Evolutionary conservation across 2,113 vertebrate genomes (phyloP), one percentile per base, ranked within the genome.

Genomic region (Camelus dromedarius): DNA sequence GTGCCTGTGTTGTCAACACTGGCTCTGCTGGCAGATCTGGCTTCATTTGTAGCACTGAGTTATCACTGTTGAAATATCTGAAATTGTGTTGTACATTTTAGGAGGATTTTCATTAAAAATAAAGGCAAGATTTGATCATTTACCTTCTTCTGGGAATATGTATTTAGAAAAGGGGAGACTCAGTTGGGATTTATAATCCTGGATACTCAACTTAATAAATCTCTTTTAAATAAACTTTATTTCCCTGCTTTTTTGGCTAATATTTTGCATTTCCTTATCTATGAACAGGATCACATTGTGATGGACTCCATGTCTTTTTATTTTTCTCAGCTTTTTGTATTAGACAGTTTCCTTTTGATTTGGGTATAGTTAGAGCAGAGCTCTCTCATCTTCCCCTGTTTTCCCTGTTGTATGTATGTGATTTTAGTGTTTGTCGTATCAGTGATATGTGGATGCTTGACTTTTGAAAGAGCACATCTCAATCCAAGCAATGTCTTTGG

Each of bases 401-500:
- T 88, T 79, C 46, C 76, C 8, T 58, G 0, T 16, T 62, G 58
- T 77, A 54, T 35, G 30, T 64, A 46, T 8, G 3, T 82, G 52
- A 52, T 66, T 86, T 93, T 79, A n/a, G 28, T 89, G 52, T 79
- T 92, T 75, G 46, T n/a, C 19, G 77, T 86, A 48, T 69, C 4
- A 86, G 42, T 35, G 30, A 26, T n/a, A 0, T 67, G 28, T 48
- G 15, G 32, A n/a, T 35, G 30, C 10, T 48, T 91, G 20, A 62
- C 50, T 93, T 97, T 95, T 76, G 58, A 96, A 93, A 88, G 48
- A 83, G 22, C 15, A 26, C 50, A 60, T 90, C 35, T 85, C 54
- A 11, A 30, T 89, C 22, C 89, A 32, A 72, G 24, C 14, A 77
- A 24, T 18, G 35, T 79, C 13, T 79, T 81, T 91, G 76, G 75